Base-by-base conservation (phyloP, 2,113 vertebrate species). In the Ammospiza nelsoni region DNA sequence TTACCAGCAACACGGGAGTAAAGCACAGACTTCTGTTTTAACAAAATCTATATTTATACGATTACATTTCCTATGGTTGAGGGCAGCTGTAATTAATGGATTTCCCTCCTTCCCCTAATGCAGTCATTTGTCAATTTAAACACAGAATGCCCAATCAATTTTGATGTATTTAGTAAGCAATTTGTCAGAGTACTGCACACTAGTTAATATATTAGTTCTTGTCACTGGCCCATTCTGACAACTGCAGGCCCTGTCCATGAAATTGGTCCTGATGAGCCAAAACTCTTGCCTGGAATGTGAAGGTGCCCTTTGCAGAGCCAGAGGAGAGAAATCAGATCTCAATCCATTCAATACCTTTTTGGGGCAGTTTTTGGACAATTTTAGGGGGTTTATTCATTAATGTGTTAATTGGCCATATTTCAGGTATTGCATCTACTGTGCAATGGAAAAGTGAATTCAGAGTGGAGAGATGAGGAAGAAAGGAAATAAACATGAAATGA, bases 81-180 rank as follows among this genome's bases (percentile, higher is more conserved):
- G 97, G 97, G 98, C 82, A 94, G 96, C 90, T 98, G 98, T 98
- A 98, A 98, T 98, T 98, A 98, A 98, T 98, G 98, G 97, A 97
- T 98, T 98, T 98, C 97, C 97, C 97, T 98, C 97, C 96, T 97
- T 96, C 95, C 96, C 96, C 97, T 98, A 98, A 98, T 98, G 98
- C 97, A 98, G 96, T 93, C 97, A 97, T 98, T 98, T 98, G 98
- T 98, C 98, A 98, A 98, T 98, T 98, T 97, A 98, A 98, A 97
- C 97, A 97, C 94, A 97, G 96, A 97, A 97, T 35, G 84, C 85
- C 97, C 97, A 98, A 98, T 98, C 98, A 98, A 98, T 98, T 98
- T 97, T 98, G 98, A 98, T 97, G 97, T 98, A 98, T 98, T 98
- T 98, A 98, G 98, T 98, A 98, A 98, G 97, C 97, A 98, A 98